Conservation (phyloP, 2,888 invertebrate species). For the Hemaris fuciformis region DNA sequence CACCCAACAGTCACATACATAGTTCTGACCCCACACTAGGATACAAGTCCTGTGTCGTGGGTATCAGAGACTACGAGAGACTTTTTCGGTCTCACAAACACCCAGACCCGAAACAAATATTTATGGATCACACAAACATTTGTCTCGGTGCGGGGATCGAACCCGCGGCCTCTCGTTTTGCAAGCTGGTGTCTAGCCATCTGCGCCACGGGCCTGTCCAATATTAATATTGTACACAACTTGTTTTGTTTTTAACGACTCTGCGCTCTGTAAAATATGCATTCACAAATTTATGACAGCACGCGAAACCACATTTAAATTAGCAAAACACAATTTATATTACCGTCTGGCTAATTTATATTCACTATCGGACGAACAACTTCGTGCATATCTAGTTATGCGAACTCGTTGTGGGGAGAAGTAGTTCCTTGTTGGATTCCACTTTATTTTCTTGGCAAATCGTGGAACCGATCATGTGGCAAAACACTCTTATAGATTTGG, state of each 20-base stretch:
- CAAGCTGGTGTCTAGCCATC: too few species aligned
- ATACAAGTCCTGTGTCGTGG: too few species aligned
- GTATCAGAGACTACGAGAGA: too few species aligned
- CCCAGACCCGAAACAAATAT: too few species aligned
- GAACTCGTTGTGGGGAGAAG: slow-evolving; percentile 62
- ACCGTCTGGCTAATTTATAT: not conserved
- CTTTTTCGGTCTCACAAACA: too few species aligned
- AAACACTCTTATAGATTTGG: slow-evolving; percentile 78
- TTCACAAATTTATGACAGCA: not conserved
- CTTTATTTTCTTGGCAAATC: slow-evolving; percentile 78
- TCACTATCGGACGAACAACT: slow-evolving; percentile 17
- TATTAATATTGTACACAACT: not conserved
- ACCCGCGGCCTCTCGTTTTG: too few species aligned
- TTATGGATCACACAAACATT: too few species aligned
- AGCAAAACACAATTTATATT: not conserved
- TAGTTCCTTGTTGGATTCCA: slow-evolving; percentile 61
- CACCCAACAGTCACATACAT: too few species aligned
- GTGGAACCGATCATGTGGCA: slow-evolving; percentile 79
- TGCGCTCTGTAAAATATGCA: not conserved
- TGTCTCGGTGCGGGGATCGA: too few species aligned
- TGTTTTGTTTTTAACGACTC: not conserved
- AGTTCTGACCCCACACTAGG: too few species aligned
- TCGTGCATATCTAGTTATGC: slow-evolving; percentile 49
- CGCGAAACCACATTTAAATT: not conserved
- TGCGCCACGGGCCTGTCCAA: too few species aligned